Evolutionary conservation across 2,113 vertebrate species (phyloP).

Genomic region (Anhinga anhinga): DNA sequence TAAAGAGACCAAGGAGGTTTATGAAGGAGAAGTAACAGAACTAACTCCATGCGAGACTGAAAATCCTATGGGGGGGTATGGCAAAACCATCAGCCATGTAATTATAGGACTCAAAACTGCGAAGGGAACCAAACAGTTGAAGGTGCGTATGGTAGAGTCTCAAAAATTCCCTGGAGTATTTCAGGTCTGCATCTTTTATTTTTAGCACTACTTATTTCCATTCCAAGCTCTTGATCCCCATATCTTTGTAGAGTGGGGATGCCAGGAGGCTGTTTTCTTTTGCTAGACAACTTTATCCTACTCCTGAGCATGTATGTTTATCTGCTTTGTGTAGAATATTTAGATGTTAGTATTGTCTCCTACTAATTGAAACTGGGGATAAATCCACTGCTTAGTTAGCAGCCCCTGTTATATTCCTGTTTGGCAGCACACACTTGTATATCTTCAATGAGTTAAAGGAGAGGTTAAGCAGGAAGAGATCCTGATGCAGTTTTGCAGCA

Average conservation of each 20-base stretch:
- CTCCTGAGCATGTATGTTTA: not conserved
- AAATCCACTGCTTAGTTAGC: not conserved
- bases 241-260: not conserved
- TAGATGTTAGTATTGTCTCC: not conserved
- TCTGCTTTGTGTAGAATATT: not conserved
- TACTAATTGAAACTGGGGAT: not conserved
- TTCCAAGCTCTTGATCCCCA: not conserved
- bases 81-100: constrained; percentile 97
- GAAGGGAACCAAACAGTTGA: constrained; percentile 97
- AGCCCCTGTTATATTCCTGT: not conserved
- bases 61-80: constrained; percentile 97
- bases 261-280: not conserved
- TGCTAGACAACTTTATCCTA: not conserved
- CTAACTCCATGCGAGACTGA: constrained; percentile 96
- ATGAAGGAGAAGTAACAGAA: constrained; percentile 98
- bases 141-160: constrained; percentile 73
- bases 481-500: not conserved
- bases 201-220: not conserved
- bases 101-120: constrained; percentile 97
- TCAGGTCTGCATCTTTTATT: not conserved
- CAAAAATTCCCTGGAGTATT: not conserved
- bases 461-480: not conserved
- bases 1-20: constrained; percentile 99
- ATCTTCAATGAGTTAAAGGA: not conserved
- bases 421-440: not conserved